A percentile compares a stretch with the other conserved stretches of the same genome.
These are phyloP conservation scores for Oscheius myriophilus DNA, from an alignment of 2,888 invertebrate species.

Conservation along the genomic window DNA sequence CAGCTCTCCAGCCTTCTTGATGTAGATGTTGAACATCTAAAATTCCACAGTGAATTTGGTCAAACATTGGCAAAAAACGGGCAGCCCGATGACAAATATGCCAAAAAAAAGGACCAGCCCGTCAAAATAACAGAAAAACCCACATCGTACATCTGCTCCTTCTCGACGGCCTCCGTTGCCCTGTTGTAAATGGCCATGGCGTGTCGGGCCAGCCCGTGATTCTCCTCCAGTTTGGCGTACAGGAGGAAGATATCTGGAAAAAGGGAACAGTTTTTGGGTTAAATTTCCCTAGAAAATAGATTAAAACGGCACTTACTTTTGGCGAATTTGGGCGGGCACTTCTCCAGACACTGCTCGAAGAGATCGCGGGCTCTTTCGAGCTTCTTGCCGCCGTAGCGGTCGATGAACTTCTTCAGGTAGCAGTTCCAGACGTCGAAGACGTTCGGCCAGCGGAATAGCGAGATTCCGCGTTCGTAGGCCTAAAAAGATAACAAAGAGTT, in stretches of 20 bases:
- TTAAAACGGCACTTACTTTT: constrained; percentile 76
- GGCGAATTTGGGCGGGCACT: constrained; percentile 93
- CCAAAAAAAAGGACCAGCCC: neutral
- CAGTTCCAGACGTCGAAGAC: constrained; percentile 99
- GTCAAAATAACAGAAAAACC: constrained; percentile 24
- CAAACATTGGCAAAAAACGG: neutral
- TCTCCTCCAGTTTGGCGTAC: constrained; percentile 97
- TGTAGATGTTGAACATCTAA: constrained; percentile 95
- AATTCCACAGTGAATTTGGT: constrained; percentile 45
- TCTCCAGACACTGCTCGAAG: constrained; percentile 96
- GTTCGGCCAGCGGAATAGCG: constrained; percentile 98
- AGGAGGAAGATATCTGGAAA: constrained; percentile 82
- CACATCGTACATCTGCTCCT: constrained; percentile 90
- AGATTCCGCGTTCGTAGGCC: constrained; percentile 97
- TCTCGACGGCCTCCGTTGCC: constrained; percentile 88
- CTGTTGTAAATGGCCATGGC: constrained; percentile 99
- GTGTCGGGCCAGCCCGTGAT: constrained; percentile 94
- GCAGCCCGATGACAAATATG: no score
- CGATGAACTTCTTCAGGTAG: constrained; percentile 94
- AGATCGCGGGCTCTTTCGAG: constrained; percentile 94
- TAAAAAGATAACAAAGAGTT: constrained; percentile 61
- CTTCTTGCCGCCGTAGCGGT: constrained; percentile 90
- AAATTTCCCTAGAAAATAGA: neutral
- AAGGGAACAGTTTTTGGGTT: neutral
- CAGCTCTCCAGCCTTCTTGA: constrained; percentile 95